Evolutionary conservation across 2,797 vertebrate species (phyloP).

Genomic region (Smutsia gigantea): DNA sequence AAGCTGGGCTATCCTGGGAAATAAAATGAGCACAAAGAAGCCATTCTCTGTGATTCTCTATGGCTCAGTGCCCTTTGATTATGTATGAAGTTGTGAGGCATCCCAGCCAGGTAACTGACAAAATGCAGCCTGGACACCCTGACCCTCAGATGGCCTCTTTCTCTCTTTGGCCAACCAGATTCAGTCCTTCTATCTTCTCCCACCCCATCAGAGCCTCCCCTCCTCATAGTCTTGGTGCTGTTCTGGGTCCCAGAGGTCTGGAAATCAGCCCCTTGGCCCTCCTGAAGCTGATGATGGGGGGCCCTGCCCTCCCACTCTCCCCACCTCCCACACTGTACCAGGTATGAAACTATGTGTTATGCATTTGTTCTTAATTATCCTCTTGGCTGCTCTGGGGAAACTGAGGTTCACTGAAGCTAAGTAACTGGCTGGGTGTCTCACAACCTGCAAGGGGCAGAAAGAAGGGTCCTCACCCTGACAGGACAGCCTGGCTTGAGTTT

Average conservation of each 20-base stretch:
- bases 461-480: background rate
- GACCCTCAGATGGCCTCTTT: background rate
- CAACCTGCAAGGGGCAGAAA: background rate
- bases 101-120: background rate
- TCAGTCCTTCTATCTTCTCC: background rate
- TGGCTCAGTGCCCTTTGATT: constrained; percentile 20
- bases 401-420: background rate
- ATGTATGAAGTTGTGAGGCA: background rate
- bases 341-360: fast-evolving
- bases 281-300: background rate
- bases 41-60: background rate
- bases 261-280: background rate
- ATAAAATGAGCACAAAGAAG: constrained; percentile 52
- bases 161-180: background rate
- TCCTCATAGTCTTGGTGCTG: background rate
- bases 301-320: background rate
- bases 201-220: background rate
- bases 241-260: background rate
- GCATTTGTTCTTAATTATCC: background rate
- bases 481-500: background rate
- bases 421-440: background rate
- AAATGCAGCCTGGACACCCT: background rate
- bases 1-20: constrained; percentile 30
- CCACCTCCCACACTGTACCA: no score
- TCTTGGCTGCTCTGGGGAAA: background rate